Base-by-base conservation (phyloP, 2,797 vertebrate species). In the Pseudomugil gertrudae region DNA sequence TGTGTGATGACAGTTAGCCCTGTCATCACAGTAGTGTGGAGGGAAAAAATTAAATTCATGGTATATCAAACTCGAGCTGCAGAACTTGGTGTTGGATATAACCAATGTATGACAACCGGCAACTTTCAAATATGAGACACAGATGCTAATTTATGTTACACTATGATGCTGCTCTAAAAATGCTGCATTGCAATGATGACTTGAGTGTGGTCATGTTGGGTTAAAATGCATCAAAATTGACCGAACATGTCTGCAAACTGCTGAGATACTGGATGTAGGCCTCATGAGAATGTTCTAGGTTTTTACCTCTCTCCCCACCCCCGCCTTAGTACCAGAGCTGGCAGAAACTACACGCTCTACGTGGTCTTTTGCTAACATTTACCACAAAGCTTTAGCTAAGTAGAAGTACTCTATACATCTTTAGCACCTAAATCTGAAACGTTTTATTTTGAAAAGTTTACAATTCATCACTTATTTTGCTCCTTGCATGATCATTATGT, bases 401-500 rank as follows among this genome's bases (percentile, higher is more conserved):
- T 86, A 84, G 66, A 71, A 80, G 63, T 83, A 55, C 48, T 76
- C 63, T 78, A 70, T 68, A 81, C 72, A 80, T 76, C 79, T 80
- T 55, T 79, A 63, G 83, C 76, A 65, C 38, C 26, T 76, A 66
- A 51, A 76, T 85, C 84, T 78, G 29, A 86, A 70, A 67, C 67
- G 66, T 63, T 85, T 83, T 74, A 70, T 58, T 84, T 76, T 66
- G 63, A 67, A 52, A 60, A 51, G 63, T 83, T 74, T 87, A 74
- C 57, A 58, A 74, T 66, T 59, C 72, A 77, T 78, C 36, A 3
- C 23, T 57, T 53, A 63, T 75, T 84, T 75, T 63, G 74, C 57
- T 80, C 65, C 80, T 74, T 93, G 92, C 92, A 93, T 92, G 92
- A 75, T 61, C 85, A 83, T 80, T 80, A 79, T 87, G 71, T 91